Evolutionary conservation across 2,113 vertebrate species (phyloP).

Genomic region (Xiphophorus maculatus): DNA sequence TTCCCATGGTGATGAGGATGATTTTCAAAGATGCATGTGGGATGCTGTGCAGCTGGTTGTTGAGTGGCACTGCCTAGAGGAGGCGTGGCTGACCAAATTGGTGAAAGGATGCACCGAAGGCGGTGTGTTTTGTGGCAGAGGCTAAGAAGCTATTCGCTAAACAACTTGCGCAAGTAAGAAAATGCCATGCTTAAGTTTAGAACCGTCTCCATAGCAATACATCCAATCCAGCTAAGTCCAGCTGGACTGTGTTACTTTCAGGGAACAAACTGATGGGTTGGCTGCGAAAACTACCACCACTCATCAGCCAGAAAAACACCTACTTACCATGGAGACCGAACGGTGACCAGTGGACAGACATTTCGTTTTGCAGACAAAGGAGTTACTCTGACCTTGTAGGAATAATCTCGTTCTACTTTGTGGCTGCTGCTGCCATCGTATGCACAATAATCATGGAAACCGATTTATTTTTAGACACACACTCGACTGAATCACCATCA

Average conservation of each 20-base stretch:
- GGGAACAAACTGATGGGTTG: background rate
- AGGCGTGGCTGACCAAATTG: background rate
- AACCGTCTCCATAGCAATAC: background rate
- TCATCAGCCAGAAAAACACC: background rate
- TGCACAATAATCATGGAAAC: slow-evolving; percentile 15
- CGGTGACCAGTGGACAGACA: background rate
- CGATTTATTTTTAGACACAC: slow-evolving; percentile 18
- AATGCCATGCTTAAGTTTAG: background rate
- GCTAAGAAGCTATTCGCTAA: background rate
- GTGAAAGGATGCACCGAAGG: background rate
- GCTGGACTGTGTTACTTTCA: background rate
- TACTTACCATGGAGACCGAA: background rate
- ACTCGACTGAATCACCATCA: slow-evolving; percentile 27
- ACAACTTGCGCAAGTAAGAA: background rate
- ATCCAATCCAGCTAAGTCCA: background rate
- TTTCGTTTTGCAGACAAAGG: background rate
- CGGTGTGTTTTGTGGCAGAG: background rate
- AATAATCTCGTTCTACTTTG: background rate
- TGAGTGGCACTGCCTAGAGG: too few relatives aligned
- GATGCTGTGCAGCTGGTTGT: too few relatives aligned
- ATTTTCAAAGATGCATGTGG: background rate
- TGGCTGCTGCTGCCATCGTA: background rate
- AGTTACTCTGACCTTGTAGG: background rate
- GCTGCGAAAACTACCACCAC: too few relatives aligned
- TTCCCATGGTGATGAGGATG: background rate